These are phyloP conservation scores for Drosophila planitibia DNA, from an alignment of 2,888 invertebrate genomes.

Conservation along the genomic window DNA sequence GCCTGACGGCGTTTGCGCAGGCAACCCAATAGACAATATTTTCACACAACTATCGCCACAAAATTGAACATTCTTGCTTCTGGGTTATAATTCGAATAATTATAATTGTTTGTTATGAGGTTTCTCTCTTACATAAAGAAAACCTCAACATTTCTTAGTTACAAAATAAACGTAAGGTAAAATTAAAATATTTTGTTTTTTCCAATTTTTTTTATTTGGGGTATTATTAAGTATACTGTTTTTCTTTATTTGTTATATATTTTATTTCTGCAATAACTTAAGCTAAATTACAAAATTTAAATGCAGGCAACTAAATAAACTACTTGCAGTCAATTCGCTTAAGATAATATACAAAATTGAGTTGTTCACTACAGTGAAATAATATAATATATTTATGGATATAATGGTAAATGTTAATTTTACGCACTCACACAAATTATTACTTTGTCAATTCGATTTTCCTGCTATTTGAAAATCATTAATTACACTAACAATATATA, in stretches of 20 bases:
- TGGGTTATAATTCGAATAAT: background rate
- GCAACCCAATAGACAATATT: constrained; percentile 58
- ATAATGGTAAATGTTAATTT: background rate
- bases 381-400: background rate
- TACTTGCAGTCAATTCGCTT: background rate
- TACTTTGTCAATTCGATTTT: background rate
- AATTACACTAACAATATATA: background rate
- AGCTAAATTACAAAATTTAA: background rate
- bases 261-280: background rate
- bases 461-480: background rate
- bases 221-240: background rate
- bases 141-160: background rate
- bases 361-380: background rate
- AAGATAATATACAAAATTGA: background rate
- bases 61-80: background rate
- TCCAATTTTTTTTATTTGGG: background rate
- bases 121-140: background rate
- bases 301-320: background rate
- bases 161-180: background rate
- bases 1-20: constrained; percentile 70
- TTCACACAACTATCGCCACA: background rate
- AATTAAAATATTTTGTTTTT: no score
- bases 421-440: background rate
- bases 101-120: background rate
- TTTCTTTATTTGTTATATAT: background rate